Evolutionary conservation across 2,888 invertebrate species (phyloP).

Genomic region (Netelia fuscicornis): DNA sequence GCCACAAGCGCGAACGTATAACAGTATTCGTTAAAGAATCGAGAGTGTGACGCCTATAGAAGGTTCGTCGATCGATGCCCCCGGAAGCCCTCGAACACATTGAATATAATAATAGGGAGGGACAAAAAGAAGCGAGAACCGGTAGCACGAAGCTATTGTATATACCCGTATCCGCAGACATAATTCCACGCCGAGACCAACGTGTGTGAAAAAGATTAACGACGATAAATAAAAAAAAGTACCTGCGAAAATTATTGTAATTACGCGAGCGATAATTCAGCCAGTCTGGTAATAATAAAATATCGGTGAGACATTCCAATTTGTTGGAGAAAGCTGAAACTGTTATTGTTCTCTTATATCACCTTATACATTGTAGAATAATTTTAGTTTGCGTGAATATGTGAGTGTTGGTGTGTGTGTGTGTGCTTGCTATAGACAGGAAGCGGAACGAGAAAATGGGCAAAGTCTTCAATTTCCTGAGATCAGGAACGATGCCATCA

Average conservation of each 20-base stretch:
- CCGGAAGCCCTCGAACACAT: constrained; percentile 45
- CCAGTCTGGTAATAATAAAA: too few relatives aligned
- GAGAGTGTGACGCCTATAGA: constrained; percentile 15
- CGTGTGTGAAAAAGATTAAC: too few relatives aligned
- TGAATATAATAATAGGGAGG: constrained; percentile 39
- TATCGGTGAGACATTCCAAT: not conserved
- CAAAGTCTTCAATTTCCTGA: constrained; percentile 37
- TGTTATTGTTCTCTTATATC: not conserved
- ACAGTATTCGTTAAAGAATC: constrained; percentile 27
- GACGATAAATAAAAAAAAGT: too few relatives aligned
- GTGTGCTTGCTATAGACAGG: not conserved
- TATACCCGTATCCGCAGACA: too few relatives aligned
- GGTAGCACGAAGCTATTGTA: too few relatives aligned
- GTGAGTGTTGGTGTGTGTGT: not conserved
- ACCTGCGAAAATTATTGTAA: too few relatives aligned
- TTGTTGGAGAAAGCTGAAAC: not conserved
- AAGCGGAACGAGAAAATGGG: constrained; percentile 8
- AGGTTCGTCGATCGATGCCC: constrained; percentile 49
- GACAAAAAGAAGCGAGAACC: not conserved
- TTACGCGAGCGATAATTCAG: too few relatives aligned
- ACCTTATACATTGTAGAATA: not conserved
- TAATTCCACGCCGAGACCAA: too few relatives aligned
- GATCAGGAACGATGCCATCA: constrained; percentile 13
- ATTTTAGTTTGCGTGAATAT: not conserved
- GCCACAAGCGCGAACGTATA: constrained; percentile 18